These are phyloP conservation scores for Urechis unicinctus DNA, from an alignment of 2,888 invertebrate genomes.

Conservation along the genomic window DNA sequence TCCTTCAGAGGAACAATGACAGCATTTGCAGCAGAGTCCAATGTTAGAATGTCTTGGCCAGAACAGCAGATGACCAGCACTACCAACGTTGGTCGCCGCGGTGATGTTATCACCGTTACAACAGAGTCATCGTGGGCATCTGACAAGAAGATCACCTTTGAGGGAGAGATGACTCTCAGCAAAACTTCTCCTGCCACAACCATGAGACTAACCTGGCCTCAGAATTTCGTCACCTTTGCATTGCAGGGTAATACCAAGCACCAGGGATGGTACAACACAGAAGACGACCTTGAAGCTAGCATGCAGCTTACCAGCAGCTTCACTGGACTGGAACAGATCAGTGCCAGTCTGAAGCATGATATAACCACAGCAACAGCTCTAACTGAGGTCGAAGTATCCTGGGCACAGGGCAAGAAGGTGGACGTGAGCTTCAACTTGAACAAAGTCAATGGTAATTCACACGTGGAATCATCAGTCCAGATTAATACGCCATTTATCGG, in stretches of 20 bases:
- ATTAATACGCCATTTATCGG: slow-evolving; percentile 18
- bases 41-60: background rate
- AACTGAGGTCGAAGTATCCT: slow-evolving; percentile 19
- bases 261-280: slow-evolving; percentile 6
- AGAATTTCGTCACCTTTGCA: slow-evolving; percentile 11
- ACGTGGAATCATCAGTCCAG: slow-evolving; percentile 6
- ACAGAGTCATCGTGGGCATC: slow-evolving; percentile 14
- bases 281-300: slow-evolving; percentile 11
- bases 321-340: slow-evolving; percentile 9
- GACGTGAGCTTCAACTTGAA: slow-evolving; percentile 13
- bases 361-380: slow-evolving; percentile 1
- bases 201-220: slow-evolving; percentile 5
- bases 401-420: slow-evolving; percentile 24
- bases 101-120: background rate
- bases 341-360: slow-evolving; percentile 13
- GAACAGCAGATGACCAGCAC: background rate
- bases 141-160: slow-evolving; percentile 6
- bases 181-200: slow-evolving; percentile 10
- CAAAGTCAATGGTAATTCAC: slow-evolving; percentile 5
- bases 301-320: slow-evolving; percentile 8
- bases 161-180: slow-evolving; percentile 7
- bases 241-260: slow-evolving; percentile 11
- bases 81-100: background rate
- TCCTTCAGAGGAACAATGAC: background rate
- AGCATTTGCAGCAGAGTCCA: background rate